phyloP scores from a whole-genome alignment of 2,797 vertebrate genomes.

The Rhinichthys osculus region DNA sequence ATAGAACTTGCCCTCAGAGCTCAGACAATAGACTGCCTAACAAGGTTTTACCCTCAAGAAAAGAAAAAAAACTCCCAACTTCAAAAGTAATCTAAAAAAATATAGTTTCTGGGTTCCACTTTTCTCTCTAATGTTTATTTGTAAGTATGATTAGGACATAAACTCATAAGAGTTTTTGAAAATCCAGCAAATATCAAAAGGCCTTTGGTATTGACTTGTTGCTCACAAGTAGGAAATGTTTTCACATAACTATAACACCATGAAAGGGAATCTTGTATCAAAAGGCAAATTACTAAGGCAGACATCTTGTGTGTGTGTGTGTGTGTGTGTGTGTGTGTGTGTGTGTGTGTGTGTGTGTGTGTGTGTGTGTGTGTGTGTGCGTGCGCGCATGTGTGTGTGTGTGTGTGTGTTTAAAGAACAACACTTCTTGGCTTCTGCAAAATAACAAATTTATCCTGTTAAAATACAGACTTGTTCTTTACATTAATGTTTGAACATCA shows the following conservation, averaged over 20 bases:
- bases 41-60: neutral
- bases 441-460: neutral
- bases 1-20: neutral
- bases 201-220: neutral
- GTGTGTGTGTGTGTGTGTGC: no score
- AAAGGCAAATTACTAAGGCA: neutral
- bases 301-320: neutral
- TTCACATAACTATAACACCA: neutral
- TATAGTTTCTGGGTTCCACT: neutral
- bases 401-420: neutral
- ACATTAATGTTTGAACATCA: neutral
- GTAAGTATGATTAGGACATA: neutral
- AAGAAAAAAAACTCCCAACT: neutral
- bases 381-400: no score
- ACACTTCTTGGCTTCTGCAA: neutral
- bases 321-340: no score
- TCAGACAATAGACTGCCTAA: neutral
- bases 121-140: neutral
- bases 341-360: no score
- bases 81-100: conserved; percentile 25
- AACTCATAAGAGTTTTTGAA: conserved; percentile 3
- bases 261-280: neutral
- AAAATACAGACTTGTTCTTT: neutral
- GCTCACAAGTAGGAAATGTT: neutral
- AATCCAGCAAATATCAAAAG: conserved; percentile 24